A percentile compares a stretch with the other conserved stretches of the same genome.
phyloP scores from a whole-genome alignment of 2,888 invertebrate species.

The Acanthococcus lagerstroemiae region DNA sequence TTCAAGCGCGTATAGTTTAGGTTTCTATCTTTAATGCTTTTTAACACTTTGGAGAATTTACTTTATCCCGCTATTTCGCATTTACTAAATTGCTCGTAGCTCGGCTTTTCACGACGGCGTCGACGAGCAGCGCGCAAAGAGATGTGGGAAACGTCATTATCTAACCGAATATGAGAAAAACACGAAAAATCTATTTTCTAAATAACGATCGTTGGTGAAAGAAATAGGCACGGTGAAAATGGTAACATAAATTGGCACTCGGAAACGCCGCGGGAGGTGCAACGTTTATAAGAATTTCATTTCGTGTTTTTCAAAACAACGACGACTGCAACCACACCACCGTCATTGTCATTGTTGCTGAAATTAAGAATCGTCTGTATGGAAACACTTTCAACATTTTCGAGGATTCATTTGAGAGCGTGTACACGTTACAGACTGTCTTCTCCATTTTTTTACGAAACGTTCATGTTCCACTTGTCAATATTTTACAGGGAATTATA shows the following conservation, averaged over 20 bases:
- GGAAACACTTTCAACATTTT: too few species aligned
- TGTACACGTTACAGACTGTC: too few species aligned
- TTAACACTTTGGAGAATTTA: background rate
- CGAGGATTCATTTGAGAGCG: too few species aligned
- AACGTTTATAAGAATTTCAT: slow-evolving; percentile 10
- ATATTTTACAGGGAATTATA: too few species aligned
- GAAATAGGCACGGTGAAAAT: slow-evolving; percentile 21
- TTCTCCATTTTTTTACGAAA: too few species aligned
- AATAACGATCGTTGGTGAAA: slow-evolving; percentile 2
- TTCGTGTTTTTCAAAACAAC: background rate
- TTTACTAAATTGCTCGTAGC: background rate
- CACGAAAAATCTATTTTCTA: slow-evolving; percentile 28
- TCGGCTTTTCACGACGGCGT: background rate
- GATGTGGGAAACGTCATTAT: background rate
- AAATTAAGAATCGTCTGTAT: too few species aligned
- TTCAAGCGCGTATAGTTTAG: too few species aligned
- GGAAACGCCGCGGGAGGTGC: slow-evolving; percentile 17
- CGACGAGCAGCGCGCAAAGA: background rate
- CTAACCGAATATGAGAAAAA: slow-evolving; percentile 1
- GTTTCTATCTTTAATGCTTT: too few species aligned
- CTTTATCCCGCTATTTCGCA: background rate
- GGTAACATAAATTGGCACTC: slow-evolving; percentile 29
- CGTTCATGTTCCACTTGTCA: too few species aligned
- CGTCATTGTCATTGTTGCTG: too few species aligned
- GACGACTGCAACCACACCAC: too few species aligned